Percentiles rank a stretch among this genome's conserved stretches.
phyloP scores from a whole-genome alignment of 2,888 invertebrate genomes.

The Callyntrura guangdongensis region DNA sequence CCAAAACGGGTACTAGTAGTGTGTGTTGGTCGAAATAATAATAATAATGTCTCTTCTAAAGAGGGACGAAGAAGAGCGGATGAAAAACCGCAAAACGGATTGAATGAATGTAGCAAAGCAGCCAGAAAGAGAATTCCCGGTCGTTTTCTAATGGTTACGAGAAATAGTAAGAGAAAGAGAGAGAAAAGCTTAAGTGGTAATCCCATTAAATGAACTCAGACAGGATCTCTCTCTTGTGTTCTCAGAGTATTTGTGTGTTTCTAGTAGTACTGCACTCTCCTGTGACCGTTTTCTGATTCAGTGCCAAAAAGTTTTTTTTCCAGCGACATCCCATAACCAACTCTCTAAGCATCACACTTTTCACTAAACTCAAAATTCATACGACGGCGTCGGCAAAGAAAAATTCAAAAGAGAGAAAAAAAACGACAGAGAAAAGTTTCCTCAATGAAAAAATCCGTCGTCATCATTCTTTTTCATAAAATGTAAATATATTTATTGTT shows the following conservation, averaged over 20 bases:
- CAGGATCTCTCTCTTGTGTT: conserved; percentile 14
- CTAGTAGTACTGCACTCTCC: no score
- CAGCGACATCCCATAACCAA: conserved; percentile 1
- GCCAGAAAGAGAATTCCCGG: conserved; percentile 6
- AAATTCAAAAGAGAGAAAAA: conserved; percentile 8
- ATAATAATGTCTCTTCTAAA: conserved; percentile 35
- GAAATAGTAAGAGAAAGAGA: no score
- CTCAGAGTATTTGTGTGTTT: conserved; percentile 29
- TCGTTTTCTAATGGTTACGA: conserved; percentile 42
- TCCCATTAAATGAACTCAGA: conserved; percentile 71
- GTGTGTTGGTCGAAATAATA: conserved; percentile 8
- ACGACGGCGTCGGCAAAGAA: neutral
- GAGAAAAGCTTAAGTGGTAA: conserved; percentile 65
- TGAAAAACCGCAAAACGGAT: conserved; percentile 50
- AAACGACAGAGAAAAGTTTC: neutral
- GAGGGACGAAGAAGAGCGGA: neutral
- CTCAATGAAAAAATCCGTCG: no score
- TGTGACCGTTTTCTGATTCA: conserved; percentile 30
- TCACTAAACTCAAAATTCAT: conserved; percentile 45
- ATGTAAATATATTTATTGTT: conserved; percentile 57
- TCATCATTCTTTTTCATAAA: conserved; percentile 14
- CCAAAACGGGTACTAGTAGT: neutral
- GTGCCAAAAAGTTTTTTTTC: conserved; percentile 67
- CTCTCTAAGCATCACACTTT: neutral
- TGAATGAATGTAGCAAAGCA: conserved; percentile 24